phyloP scores from a whole-genome alignment of 2,888 invertebrate genomes.

The Exephanes ischioxanthus region DNA sequence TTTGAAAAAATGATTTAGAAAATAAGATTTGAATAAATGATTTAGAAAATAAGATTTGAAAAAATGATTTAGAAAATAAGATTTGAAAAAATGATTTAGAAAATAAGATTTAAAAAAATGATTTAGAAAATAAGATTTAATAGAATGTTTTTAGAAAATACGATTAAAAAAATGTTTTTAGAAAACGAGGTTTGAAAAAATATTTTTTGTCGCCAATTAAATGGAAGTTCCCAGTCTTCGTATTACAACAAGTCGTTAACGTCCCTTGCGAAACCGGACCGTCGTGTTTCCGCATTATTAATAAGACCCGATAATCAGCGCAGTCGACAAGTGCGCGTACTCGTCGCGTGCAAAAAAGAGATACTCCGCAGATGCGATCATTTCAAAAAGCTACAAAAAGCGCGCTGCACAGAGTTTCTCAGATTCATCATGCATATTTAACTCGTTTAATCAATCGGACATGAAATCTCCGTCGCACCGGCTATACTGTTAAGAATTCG shows the following conservation, averaged over 20 bases:
- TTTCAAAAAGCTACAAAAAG: conserved; percentile 1
- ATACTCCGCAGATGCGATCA: neutral
- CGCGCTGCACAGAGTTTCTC: neutral
- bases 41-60: no score
- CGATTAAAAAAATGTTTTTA: neutral
- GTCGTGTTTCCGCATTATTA: neutral
- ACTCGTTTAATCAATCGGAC: neutral
- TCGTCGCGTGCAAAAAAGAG: neutral
- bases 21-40: no score
- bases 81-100: no score
- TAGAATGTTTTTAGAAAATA: neutral
- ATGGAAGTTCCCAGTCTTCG: neutral
- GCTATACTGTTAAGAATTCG: neutral
- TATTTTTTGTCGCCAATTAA: neutral
- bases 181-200: neutral
- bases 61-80: no score
- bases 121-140: neutral
- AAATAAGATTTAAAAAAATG: no score
- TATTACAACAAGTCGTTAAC: neutral
- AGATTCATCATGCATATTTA: neutral
- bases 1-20: no score
- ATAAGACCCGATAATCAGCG: neutral
- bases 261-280: neutral
- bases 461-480: neutral
- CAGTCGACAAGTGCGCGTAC: neutral